Base-by-base conservation (phyloP, 2,888 invertebrate species). In the Apamea crenata region DNA sequence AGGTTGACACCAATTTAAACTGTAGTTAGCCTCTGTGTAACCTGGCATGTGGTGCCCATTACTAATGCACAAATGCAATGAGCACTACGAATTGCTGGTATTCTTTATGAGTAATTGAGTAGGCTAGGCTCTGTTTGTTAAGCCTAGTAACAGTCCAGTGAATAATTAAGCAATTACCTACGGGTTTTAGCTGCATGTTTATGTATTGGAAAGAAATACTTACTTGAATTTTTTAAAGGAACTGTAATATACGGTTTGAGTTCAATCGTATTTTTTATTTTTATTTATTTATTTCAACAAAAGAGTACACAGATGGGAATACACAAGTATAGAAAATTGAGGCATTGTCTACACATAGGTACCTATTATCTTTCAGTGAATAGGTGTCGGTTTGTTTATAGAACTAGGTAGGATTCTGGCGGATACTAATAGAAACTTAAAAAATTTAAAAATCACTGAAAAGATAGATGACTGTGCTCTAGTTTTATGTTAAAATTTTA, bases 1-100 rank as follows among this genome's bases (percentile, higher is more conserved):
- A 69, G 79, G 79, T 66, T 83, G 77, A 86, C 72, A 73, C 69
- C 84, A 83, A 78, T 83, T 83, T 74, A 69, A 74, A 86, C 59
- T 63, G 67, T 66, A 83, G 68, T 79, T 77, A 86, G 72, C 29
- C n/a, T 2, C 44, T 70, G 65, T 65, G 36, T n/a, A 80, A 59
- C 29, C 25, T 83, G 50, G n/a, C 18, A 40, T 71, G 36, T 36
- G 50, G 70, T 59, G 47, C 56, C 50, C 29, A 79, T 83, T 70
- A 72, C 71, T 80, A 84, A 83, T 75, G 84, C 80, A 81, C 25
- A 3, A 14, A 69, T 73, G 86, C 59, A 61, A 69, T 69, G 77
- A 74, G 61, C 59, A 32, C 14, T 56, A 69, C 47, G 59, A 65
- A 69, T 66, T 68, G 47, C 47, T 36, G n/a, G 66, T 77, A 70